Evolutionary conservation across 2,888 invertebrate genomes (phyloP), one percentile per base, ranked within the genome.

Genomic region (Cheilosia soror): DNA sequence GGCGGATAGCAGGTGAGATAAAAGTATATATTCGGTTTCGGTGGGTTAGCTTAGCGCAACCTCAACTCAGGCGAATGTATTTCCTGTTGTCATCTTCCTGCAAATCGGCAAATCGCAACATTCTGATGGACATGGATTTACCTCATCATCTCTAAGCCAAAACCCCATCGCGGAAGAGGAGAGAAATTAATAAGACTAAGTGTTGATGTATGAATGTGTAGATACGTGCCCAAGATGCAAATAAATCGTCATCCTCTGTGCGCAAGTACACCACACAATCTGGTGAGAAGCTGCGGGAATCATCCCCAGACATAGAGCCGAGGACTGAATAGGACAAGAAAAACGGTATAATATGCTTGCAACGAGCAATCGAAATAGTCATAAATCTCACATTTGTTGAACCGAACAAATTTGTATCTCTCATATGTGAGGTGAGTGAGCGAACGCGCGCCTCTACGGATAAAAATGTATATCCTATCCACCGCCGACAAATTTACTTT

Each of bases 351-450:
- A 68, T 77, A 77, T 85, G 85, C 81, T 77, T 55, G 76, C 66
- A 81, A 55, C 81, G 68, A 77, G 62, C 81, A 85, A 85, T 85
- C 85, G 85, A 85, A 85, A 85, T 85, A 81, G 85, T 85, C 85
- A 85, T 85, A 85, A 85, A 85, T 85, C 81, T 85, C 85, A 77
- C 85, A 85, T 85, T 85, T 81, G 81, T 77, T 85, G 85, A 81
- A 85, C 85, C 85, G 81, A 85, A 85, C 85, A 85, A 85, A 85
- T 85, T 85, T 85, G 81, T 84, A 72, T 77, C 71, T 62, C 81
- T 9, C 37, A 37, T 37, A 9, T 33, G 7, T 37, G 37, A 4
- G 37, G 71, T 80, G 75, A 75, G 79, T 79, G 73, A 84, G 69
- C 57, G 40, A 58, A n/a, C 69, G 76, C 65, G 57, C 65, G 57